Percentiles rank a stretch among this genome's conserved stretches.
Conservation (phyloP, 2,888 invertebrate genomes). For the Lycocerus yunnanus region DNA sequence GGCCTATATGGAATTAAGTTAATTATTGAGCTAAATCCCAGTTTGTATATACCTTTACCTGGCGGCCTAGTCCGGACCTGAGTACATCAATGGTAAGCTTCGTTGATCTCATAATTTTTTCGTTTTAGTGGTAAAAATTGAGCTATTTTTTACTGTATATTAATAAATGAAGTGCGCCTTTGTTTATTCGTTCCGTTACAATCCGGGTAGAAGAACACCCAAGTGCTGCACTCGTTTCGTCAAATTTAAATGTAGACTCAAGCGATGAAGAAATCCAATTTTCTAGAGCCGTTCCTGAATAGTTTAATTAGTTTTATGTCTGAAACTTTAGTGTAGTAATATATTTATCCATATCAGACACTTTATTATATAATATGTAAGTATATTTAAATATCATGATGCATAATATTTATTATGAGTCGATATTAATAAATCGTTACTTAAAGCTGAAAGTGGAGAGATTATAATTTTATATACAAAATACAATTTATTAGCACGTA, state of each 20-base stretch:
- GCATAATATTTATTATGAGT: constrained; percentile 6
- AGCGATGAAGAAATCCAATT: neutral
- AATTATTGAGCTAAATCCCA: too few species aligned
- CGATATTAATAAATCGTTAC: constrained; percentile 26
- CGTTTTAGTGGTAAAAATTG: too few species aligned
- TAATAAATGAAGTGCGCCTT: too few species aligned
- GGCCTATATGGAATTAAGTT: too few species aligned
- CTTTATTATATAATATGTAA: neutral
- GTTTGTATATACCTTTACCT: too few species aligned
- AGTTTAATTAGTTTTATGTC: neutral
- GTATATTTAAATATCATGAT: neutral
- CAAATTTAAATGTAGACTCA: neutral
- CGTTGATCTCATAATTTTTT: too few species aligned
- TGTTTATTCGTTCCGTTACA: too few species aligned
- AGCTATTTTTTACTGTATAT: too few species aligned
- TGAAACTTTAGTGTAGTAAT: neutral
- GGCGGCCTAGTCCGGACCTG: too few species aligned
- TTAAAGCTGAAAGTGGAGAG: constrained; percentile 36
- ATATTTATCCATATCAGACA: neutral
- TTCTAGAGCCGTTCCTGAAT: neutral
- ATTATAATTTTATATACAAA: constrained; percentile 37
- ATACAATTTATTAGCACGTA: constrained; percentile 40
- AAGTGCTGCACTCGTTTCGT: too few species aligned
- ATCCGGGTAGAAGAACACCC: too few species aligned
- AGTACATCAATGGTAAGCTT: too few species aligned